phyloP scores from a whole-genome alignment of 2,888 invertebrate species.

The Aromia moschata region DNA sequence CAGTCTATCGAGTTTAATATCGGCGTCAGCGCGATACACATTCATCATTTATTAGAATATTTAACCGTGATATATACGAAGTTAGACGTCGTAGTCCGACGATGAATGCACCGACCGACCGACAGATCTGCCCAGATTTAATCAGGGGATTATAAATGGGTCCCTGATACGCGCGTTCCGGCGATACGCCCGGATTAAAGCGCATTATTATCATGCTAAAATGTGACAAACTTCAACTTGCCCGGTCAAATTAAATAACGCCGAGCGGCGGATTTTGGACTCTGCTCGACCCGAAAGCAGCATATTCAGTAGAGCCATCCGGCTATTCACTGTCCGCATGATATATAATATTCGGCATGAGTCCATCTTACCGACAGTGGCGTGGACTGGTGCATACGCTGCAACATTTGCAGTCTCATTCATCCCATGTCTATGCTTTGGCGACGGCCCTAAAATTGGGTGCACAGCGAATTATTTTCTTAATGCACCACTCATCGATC shows the following conservation, averaged over 20 bases:
- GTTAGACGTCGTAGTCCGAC: constrained; percentile 24
- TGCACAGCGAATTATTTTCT: no score
- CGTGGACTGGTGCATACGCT: no score
- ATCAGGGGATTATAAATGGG: constrained; percentile 47
- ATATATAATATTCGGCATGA: no score
- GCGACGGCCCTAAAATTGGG: no score
- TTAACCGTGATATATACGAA: constrained; percentile 43
- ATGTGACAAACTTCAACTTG: constrained; percentile 11
- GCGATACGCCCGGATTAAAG: constrained; percentile 18
- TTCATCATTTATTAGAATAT: constrained; percentile 48
- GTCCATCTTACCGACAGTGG: no score
- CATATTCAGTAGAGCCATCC: no score
- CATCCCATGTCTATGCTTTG: no score
- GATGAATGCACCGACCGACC: constrained; percentile 38
- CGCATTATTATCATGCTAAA: constrained; percentile 26
- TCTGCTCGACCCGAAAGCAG: no score
- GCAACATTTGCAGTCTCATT: no score
- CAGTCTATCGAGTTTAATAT: constrained; percentile 13
- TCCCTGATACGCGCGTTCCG: constrained; percentile 40
- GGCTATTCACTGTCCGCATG: no score
- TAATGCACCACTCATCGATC: no score
- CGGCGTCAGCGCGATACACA: constrained; percentile 28
- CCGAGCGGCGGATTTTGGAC: background rate
- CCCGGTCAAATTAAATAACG: constrained; percentile 10
- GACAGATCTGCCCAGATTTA: constrained; percentile 47